Base-by-base conservation (phyloP, 92 coral and sea anemone genomes). In the Umimayanthus kanabou region DNA sequence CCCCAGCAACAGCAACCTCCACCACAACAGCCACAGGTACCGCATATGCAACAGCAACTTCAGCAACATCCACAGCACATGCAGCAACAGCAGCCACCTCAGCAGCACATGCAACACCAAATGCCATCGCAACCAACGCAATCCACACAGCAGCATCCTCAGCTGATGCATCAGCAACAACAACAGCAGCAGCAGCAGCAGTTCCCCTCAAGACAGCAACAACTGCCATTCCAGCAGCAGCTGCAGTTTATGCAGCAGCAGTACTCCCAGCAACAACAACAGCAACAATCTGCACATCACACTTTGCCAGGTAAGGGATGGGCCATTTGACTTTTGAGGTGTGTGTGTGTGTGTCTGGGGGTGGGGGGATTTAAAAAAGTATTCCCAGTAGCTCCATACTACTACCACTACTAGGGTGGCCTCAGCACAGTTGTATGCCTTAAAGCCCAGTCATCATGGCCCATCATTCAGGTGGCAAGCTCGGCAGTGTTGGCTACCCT, bases 1-100 rank as follows among this genome's bases (percentile, higher is more conserved):
- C 88, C 77, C 14, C 88, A 49, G 29, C 90, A 73, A 39, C 93
- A 88, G 84, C 85, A 74, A 75, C 94, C 91, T 6, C 91, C 64
- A 42, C 90, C 84, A 20, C 90, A 81, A 42, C 94, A 91, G 25
- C 90, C 92, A 79, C 98, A 92, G 84, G 87, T 85, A 40, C 43
- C 92, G 30, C 98, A 90, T 47, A 90, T 90, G 71, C 94, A 88
- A 57, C 91, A 86, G 14, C 96, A 92, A 30, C 90, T 89, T 8
- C 92, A 95, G 45, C 87, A 85, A 67, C 91, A 92, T 84, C 39
- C 86, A 50, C 85, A 81, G 6, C 74, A 67, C 15, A 37, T 91
- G 43, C 92, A 82, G 39, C 96, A 91, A 73, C 80, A 70, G 80
- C 88, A 90, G 65, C 92, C 65, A 47, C 45, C 86, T 72, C 98